Evolutionary conservation across 2,797 vertebrate genomes (phyloP), one percentile per base, ranked within the genome.

Genomic region (Cyprinodon diabolis): DNA sequence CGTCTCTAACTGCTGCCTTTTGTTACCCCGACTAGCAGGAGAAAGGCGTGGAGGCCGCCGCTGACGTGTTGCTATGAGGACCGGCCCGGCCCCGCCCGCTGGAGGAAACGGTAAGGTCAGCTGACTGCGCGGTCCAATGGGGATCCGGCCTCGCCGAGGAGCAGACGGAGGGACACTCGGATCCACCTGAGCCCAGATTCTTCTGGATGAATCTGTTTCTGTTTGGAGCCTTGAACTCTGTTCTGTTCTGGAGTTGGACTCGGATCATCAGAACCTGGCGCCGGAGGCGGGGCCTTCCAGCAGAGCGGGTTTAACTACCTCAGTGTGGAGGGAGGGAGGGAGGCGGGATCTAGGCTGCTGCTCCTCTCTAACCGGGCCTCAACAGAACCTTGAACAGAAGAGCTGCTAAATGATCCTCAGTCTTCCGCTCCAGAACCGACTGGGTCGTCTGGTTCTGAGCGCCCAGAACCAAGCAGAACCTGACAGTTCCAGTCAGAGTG

Each of bases 1-100:
- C 89, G 6, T 93, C 94, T 97, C 97, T 99, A 98, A 98, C 94
- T 96, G 93, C 94, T 96, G 96, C 96, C 96, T 98, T 97, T 96
- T 99, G 97, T 98, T 96, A 97, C 97, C 96, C 96, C 25, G 97
- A 95, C 96, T 96, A 98, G 97, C 98, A 99, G 97, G 97, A 92
- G 91, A 97, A 96, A 95, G 97, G 95, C 95, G 94, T 96, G 91
- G 96, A 97, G 96, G 95, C 96, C 91, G 96, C 96, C 95, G 94
- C 97, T 96, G 97, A 98, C 90, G 96, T 91, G 95, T 96, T 95
- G 95, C 96, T 96, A 95, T 98, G 97, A 98, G 95, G 97, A 96
- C 95, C 92, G 95, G 94, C 95, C 95, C 90, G 96, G 80, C 77
- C 95, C 95, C 21, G 43, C 95, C 95, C 95, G 90, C 92, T 94